Conservation (phyloP, 2,888 invertebrate species). For the Orthosia gracilis region DNA sequence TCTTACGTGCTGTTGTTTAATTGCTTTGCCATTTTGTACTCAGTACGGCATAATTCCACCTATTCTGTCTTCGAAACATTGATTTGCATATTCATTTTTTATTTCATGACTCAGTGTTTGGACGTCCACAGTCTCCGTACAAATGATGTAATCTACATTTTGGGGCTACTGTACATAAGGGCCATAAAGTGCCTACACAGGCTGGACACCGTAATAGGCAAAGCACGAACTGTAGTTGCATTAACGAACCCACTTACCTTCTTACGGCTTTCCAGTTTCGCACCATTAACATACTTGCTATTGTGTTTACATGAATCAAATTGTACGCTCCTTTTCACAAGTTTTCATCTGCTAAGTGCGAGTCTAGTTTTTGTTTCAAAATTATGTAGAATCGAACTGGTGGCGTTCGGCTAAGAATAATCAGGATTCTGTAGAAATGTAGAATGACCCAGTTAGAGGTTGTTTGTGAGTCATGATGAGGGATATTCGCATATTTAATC, state of each 20-base stretch:
- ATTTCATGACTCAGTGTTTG: slow-evolving; percentile 70
- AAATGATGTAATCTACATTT: slow-evolving; percentile 83
- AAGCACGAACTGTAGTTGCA: slow-evolving; percentile 82
- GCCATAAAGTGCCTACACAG: slow-evolving; percentile 77
- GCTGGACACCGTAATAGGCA: slow-evolving; percentile 82
- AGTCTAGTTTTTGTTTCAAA: slow-evolving; percentile 26
- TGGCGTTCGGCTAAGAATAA: slow-evolving; percentile 37
- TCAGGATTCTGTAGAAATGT: slow-evolving; percentile 28
- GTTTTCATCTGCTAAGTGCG: slow-evolving; percentile 22
- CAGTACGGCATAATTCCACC: slow-evolving; percentile 29
- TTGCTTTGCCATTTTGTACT: slow-evolving; percentile 50
- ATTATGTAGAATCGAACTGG: slow-evolving; percentile 19
- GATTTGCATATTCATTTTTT: slow-evolving; percentile 69
- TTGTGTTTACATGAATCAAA: slow-evolving; percentile 63
- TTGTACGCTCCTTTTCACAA: slow-evolving; percentile 38
- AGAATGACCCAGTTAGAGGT: slow-evolving; percentile 36
- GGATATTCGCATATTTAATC: slow-evolving; percentile 20
- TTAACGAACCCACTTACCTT: slow-evolving; percentile 77
- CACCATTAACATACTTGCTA: slow-evolving; percentile 64
- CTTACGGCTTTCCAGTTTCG: slow-evolving; percentile 78
- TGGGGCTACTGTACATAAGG: slow-evolving; percentile 74
- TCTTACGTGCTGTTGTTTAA: slow-evolving; percentile 40
- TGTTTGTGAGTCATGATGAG: slow-evolving; percentile 26
- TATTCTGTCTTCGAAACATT: slow-evolving; percentile 48
- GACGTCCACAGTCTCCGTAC: slow-evolving; percentile 72